Evolutionary conservation across 2,888 invertebrate genomes (phyloP).

Genomic region (Tenthredo amoena): DNA sequence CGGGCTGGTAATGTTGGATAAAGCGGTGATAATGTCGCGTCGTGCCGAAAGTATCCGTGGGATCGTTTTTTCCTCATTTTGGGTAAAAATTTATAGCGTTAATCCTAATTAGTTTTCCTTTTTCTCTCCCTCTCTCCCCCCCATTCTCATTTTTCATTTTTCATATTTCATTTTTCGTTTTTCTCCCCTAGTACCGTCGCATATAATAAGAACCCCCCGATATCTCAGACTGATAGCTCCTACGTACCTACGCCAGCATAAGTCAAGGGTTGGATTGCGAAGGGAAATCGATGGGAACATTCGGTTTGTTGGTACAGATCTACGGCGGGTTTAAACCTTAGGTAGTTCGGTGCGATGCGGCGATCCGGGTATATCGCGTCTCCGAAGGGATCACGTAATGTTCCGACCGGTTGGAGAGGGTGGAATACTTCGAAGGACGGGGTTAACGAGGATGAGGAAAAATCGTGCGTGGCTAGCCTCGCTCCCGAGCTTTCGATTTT

Average conservation of each 20-base stretch:
- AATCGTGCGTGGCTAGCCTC: slow-evolving; percentile 37
- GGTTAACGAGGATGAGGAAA: slow-evolving; percentile 41
- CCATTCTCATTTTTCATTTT: neutral
- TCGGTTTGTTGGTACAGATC: slow-evolving; percentile 22
- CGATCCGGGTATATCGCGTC: slow-evolving; percentile 28
- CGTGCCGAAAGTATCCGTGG: slow-evolving; percentile 11
- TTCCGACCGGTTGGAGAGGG: slow-evolving; percentile 33
- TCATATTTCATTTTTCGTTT: neutral
- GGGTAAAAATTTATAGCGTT: neutral
- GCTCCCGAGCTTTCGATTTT: neutral
- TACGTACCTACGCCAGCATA: neutral
- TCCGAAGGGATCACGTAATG: slow-evolving; percentile 44
- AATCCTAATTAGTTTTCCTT: neutral
- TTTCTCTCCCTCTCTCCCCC: neutral
- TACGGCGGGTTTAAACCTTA: neutral
- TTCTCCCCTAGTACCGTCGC: too few relatives aligned
- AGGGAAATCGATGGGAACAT: neutral
- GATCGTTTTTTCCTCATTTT: neutral
- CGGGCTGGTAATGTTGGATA: slow-evolving; percentile 13
- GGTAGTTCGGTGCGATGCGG: slow-evolving; percentile 5
- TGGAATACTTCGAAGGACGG: slow-evolving; percentile 9
- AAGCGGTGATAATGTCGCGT: slow-evolving; percentile 31
- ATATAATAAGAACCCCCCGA: neutral
- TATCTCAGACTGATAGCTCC: neutral
- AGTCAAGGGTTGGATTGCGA: neutral